Conservation (phyloP, 2,888 invertebrate genomes). For the Carpatolechia fugitivella region DNA sequence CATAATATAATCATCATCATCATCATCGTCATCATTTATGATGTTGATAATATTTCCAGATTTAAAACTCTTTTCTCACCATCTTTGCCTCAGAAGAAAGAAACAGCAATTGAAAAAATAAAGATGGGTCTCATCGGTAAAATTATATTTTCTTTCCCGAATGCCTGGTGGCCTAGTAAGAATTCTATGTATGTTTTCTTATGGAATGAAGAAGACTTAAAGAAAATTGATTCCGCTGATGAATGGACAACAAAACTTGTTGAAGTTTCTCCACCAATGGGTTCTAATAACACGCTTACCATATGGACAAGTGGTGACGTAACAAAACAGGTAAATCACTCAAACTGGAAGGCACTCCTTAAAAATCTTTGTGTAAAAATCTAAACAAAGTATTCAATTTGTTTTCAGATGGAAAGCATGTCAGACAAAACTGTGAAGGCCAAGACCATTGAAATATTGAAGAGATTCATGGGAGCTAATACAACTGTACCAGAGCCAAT, state of each 20-base stretch:
- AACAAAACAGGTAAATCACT: neutral
- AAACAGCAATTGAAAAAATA: slow-evolving; percentile 72
- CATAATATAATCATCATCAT: too few relatives aligned
- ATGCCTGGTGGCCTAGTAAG: slow-evolving; percentile 24
- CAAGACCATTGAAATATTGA: neutral
- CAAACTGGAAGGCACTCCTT: neutral
- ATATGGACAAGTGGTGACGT: neutral
- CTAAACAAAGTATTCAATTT: neutral
- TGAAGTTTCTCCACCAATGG: slow-evolving; percentile 1
- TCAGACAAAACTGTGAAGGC: neutral
- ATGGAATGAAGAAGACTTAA: slow-evolving; percentile 19
- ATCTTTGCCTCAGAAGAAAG: slow-evolving; percentile 66
- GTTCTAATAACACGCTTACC: slow-evolving; percentile 5
- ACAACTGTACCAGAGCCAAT: neutral
- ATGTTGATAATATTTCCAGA: slow-evolving; percentile 18
- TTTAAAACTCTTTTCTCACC: slow-evolving; percentile 69
- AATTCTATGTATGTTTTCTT: slow-evolving; percentile 1
- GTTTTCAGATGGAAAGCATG: neutral
- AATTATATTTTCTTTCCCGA: slow-evolving; percentile 24
- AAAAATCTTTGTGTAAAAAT: neutral
- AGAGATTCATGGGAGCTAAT: neutral
- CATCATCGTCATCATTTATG: too few relatives aligned
- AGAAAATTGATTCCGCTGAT: slow-evolving; percentile 2
- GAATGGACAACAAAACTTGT: slow-evolving; percentile 18
- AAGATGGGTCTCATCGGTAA: slow-evolving; percentile 68